Conservation (phyloP, 2,888 invertebrate genomes). For the Limnephilus rhombicus region DNA sequence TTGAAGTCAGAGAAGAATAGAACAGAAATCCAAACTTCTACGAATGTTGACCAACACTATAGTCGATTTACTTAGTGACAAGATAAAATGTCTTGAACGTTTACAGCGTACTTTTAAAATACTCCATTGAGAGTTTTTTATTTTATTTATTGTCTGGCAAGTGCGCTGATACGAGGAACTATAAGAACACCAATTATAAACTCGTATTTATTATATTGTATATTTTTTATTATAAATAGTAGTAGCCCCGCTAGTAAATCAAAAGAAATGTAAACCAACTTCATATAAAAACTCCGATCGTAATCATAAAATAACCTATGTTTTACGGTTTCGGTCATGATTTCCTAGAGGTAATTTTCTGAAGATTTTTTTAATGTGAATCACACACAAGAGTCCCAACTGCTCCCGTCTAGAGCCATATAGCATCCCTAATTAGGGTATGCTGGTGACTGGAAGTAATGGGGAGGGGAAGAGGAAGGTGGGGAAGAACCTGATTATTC, state of each 20-base stretch:
- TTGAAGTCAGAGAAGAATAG: background rate
- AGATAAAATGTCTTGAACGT: background rate
- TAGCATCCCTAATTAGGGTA: too few species aligned
- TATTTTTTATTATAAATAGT: too few species aligned
- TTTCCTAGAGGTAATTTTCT: background rate
- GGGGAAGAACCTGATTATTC: too few species aligned
- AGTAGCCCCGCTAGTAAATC: background rate
- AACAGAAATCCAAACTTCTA: background rate
- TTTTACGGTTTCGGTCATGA: background rate
- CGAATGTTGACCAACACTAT: background rate
- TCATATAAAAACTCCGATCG: too few species aligned
- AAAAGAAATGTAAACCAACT: background rate
- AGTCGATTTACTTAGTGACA: background rate
- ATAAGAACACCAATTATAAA: background rate
- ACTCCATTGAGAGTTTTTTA: background rate
- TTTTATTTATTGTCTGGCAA: background rate
- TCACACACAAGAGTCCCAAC: too few species aligned
- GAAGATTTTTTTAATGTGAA: background rate
- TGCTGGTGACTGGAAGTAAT: too few species aligned
- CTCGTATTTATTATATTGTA: too few species aligned
- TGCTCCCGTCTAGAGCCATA: too few species aligned
- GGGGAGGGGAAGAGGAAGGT: too few species aligned
- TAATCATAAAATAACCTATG: too few species aligned
- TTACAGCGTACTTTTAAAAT: background rate
- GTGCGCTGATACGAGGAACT: background rate